Evolutionary conservation across 2,888 invertebrate species (phyloP).

Genomic region (Eupithecia exiguata): DNA sequence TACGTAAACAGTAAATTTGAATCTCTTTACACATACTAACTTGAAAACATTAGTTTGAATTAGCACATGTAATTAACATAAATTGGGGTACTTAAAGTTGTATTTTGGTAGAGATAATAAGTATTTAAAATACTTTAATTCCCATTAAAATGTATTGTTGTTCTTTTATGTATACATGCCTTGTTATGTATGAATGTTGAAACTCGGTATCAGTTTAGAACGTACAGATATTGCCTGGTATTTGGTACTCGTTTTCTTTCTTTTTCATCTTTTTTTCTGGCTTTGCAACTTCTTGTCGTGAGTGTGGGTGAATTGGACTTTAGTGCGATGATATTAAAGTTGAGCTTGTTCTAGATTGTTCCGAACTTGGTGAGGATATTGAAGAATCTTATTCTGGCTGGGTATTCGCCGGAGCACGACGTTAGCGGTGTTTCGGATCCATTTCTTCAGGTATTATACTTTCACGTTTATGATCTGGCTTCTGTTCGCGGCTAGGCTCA

Average conservation of each 20-base stretch:
- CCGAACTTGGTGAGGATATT: constrained; percentile 99
- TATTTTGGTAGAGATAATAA: constrained; percentile 25
- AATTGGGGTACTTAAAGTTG: constrained; percentile 27
- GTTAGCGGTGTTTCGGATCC: constrained; percentile 99
- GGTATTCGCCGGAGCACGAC: constrained; percentile 99
- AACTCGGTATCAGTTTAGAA: constrained; percentile 46
- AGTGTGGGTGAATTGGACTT: constrained; percentile 49
- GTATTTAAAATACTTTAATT: constrained; percentile 10
- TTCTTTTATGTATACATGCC: constrained; percentile 43
- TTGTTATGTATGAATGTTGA: constrained; percentile 31
- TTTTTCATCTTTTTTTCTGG: constrained; percentile 47
- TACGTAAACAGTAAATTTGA: constrained; percentile 15
- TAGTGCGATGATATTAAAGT: constrained; percentile 42
- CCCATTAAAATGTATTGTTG: constrained; percentile 32
- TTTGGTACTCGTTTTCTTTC: constrained; percentile 11
- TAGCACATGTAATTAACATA: constrained; percentile 44
- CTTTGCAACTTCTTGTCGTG: constrained; percentile 63
- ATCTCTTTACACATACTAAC: constrained; percentile 24
- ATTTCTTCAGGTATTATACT: constrained; percentile 92
- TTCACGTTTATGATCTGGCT: background rate
- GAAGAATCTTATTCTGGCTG: constrained; percentile 98
- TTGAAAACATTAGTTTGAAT: constrained; percentile 39
- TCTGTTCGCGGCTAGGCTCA: too few relatives aligned
- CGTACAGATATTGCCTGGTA: constrained; percentile 51
- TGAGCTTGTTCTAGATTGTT: constrained; percentile 91